Percentiles rank a stretch among this genome's conserved stretches.
Conservation (phyloP, 2,888 invertebrate species). For the Papilio protenor region DNA sequence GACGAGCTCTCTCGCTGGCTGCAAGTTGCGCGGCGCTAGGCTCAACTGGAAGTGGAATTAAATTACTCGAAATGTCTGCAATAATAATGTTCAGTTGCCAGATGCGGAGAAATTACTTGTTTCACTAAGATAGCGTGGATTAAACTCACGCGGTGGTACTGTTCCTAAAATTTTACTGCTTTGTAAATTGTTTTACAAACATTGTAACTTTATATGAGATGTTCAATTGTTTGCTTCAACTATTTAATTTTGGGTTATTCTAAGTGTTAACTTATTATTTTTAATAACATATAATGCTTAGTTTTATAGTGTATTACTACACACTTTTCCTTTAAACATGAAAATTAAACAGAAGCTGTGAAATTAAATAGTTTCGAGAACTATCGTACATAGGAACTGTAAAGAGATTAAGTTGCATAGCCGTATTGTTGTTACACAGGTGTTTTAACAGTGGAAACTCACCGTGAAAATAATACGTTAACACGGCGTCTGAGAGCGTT, state of each 20-base stretch:
- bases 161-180: constrained; percentile 26
- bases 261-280: no score
- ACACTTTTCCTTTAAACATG: no score
- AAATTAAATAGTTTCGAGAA: no score
- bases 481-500: not conserved
- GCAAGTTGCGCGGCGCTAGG: constrained; percentile 44
- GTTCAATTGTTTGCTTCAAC: no score
- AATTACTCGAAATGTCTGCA: constrained; percentile 67
- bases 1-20: constrained; percentile 47
- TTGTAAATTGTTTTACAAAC: constrained; percentile 27
- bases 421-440: not conserved
- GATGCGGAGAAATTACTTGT: constrained; percentile 42
- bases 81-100: constrained; percentile 54
- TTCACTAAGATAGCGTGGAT: constrained; percentile 13
- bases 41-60: constrained; percentile 66
- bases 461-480: not conserved
- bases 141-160: constrained; percentile 28
- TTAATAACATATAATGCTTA: not conserved
- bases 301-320: no score
- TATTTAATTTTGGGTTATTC: no score
- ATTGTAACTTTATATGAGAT: not conserved
- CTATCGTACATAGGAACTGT: no score
- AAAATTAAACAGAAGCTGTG: no score
- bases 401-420: not conserved
- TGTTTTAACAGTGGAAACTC: not conserved